Evolutionary conservation across 2,888 invertebrate genomes (phyloP), one percentile per base, ranked within the genome.

Genomic region (Agonopterix alstromeriana): DNA sequence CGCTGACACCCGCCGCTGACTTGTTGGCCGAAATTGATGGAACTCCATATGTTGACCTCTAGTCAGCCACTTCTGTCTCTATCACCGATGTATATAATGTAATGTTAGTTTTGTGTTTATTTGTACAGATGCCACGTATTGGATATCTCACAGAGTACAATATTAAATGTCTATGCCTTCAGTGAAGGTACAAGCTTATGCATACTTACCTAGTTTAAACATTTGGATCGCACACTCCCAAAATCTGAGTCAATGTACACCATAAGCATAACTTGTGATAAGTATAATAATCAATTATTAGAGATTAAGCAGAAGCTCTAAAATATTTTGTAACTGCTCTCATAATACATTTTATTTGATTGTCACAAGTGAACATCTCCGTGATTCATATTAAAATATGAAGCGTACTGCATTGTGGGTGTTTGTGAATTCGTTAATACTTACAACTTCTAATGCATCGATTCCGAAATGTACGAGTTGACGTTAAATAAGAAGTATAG

Each of bases 41-140:
- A 42, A 60, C 83, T 45, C 82, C 85, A 10, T 86, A 87, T 51
- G 87, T 81, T 73, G 88, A 87, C 67, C 85, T 87, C 77, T 87
- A 87, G 81, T 81, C 75, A 66, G 67, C 77, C 56, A 54, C 52
- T 27, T 56, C 61, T 58, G 50, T 63, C 44, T 42, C 58, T 58
- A 56, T 61, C 62, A 63, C 60, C 65, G 51, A 55, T 60, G 77
- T 70, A 68, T 70, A 70, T 69, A 65, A 58, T 61, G 63, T 67
- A 68, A 65, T 61, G 54, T 70, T 71, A 70, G 63, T 70, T 75
- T 66, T 56, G 59, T 67, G 77, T 70, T 65, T 54, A 69, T 75
- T 79, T 82, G 78, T 82, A 82, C 75, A 67, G 75, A 77, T 77
- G 68, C 73, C 69, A 67, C 69, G 60, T 70, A 67, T 72, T 77